Conservation (phyloP, 2,113 vertebrate genomes). For the Paracanthobrama guichenoti region DNA sequence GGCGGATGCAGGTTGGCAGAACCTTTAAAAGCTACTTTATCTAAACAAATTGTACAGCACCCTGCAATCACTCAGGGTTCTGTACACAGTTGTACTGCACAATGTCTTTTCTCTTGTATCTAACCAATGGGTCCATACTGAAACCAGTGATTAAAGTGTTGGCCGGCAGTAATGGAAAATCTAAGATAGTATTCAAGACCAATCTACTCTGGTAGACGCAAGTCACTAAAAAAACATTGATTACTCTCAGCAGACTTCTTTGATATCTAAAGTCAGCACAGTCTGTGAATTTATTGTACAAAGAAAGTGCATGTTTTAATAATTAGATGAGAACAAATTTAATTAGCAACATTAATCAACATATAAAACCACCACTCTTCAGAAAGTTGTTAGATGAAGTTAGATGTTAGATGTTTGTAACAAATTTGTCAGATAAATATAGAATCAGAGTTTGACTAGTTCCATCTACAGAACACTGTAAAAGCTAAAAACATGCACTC, state of each 20-base stretch:
- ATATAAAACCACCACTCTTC: neutral
- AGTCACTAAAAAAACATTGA: slow-evolving; percentile 21
- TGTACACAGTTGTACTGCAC: slow-evolving; percentile 16
- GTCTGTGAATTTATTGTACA: neutral
- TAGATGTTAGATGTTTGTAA: no score
- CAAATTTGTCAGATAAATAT: neutral
- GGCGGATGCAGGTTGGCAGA: neutral
- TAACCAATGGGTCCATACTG: slow-evolving; percentile 26
- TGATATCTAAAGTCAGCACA: neutral
- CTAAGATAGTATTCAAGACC: slow-evolving; percentile 37
- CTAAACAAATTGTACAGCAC: slow-evolving; percentile 41
- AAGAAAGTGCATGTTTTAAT: neutral
- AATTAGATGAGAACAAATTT: no score
- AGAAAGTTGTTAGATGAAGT: neutral
- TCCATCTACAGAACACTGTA: neutral
- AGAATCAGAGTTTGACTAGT: neutral
- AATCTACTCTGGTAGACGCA: neutral
- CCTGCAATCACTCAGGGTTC: slow-evolving; percentile 38
- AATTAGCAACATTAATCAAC: no score
- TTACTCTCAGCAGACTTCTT: neutral
- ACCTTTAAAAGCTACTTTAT: slow-evolving; percentile 30
- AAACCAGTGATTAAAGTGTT: slow-evolving; percentile 42
- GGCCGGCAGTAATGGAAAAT: slow-evolving; percentile 52
- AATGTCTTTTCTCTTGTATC: neutral
- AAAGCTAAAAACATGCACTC: neutral